These are phyloP conservation scores for Stomatorhinus walkeri DNA, from an alignment of 2,797 vertebrate species.

Conservation along the genomic window DNA sequence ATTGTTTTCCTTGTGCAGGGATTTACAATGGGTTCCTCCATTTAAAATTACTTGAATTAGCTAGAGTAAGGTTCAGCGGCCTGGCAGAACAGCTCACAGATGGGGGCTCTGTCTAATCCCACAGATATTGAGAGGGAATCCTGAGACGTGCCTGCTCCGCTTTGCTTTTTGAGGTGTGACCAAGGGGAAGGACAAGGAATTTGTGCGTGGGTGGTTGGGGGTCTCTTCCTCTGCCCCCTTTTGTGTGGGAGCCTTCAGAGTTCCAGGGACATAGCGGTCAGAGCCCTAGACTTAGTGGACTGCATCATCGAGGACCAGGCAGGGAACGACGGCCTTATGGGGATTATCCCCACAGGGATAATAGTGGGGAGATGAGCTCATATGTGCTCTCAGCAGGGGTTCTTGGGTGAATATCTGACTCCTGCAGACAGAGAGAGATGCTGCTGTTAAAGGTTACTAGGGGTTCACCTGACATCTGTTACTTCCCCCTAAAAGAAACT, in stretches of 20 bases:
- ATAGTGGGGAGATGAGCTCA: conserved; percentile 64
- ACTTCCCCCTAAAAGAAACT: conserved; percentile 20
- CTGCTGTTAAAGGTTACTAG: conserved; percentile 49
- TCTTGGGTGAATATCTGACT: conserved; percentile 56
- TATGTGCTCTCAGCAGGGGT: conserved; percentile 57
- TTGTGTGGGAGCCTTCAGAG: conserved; percentile 71
- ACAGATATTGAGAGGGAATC: conserved; percentile 71
- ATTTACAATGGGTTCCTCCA: conserved; percentile 45
- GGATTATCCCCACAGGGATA: conserved; percentile 69
- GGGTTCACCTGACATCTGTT: conserved; percentile 41
- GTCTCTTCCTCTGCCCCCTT: conserved; percentile 45
- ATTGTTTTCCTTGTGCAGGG: conserved; percentile 54
- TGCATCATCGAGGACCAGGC: conserved; percentile 54
- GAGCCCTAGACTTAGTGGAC: conserved; percentile 59
- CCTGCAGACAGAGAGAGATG: conserved; percentile 46
- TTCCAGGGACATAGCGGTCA: conserved; percentile 63
- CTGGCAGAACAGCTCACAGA: conserved; percentile 34
- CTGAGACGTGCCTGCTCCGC: conserved; percentile 60
- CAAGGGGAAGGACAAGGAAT: conserved; percentile 38
- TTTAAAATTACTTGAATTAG: conserved; percentile 57
- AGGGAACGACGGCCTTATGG: conserved; percentile 45
- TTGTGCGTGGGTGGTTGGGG: background rate
- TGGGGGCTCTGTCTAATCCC: conserved; percentile 57
- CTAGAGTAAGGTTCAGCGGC: conserved; percentile 44
- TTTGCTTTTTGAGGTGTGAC: conserved; percentile 73